phyloP scores from a whole-genome alignment of 2,797 vertebrate species.

The Etheostoma perlongum region DNA sequence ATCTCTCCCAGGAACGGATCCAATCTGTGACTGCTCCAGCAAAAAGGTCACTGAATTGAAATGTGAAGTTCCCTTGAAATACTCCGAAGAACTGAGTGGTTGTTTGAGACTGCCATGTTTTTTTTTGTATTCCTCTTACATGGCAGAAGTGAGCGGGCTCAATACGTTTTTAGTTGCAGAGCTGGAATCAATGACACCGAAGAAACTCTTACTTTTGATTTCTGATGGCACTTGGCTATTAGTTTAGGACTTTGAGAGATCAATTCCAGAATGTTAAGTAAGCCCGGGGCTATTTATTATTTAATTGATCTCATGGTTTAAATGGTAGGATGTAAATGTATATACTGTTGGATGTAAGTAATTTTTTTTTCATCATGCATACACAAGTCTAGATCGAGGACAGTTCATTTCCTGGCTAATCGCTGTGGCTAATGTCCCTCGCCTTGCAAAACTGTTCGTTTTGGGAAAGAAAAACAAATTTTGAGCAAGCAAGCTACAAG shows the following conservation, averaged over 20 bases:
- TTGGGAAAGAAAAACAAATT: too few relatives aligned
- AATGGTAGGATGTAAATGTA: background rate
- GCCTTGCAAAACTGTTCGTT: too few relatives aligned
- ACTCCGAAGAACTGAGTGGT: constrained; percentile 52
- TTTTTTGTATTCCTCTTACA: constrained; percentile 23
- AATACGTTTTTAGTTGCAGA: background rate
- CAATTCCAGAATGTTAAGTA: too few relatives aligned
- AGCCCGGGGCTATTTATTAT: too few relatives aligned
- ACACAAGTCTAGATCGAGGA: too few relatives aligned
- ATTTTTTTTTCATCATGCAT: too few relatives aligned
- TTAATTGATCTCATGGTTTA: background rate
- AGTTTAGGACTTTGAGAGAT: background rate
- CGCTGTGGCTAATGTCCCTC: too few relatives aligned
- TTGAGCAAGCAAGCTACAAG: too few relatives aligned
- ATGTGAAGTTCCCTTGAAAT: constrained; percentile 54
- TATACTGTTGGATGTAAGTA: too few relatives aligned
- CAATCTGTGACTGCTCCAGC: constrained; percentile 63
- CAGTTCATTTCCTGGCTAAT: too few relatives aligned
- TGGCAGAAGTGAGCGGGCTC: constrained; percentile 15
- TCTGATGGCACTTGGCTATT: too few relatives aligned
- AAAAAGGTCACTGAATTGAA: constrained; percentile 67
- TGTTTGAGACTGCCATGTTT: constrained; percentile 15
- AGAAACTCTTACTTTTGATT: constrained; percentile 16
- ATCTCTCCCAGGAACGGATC: constrained; percentile 62
- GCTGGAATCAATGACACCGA: constrained; percentile 45